phyloP scores from a whole-genome alignment of 1,140 invertebrate species.

The Leucophenga varia region DNA sequence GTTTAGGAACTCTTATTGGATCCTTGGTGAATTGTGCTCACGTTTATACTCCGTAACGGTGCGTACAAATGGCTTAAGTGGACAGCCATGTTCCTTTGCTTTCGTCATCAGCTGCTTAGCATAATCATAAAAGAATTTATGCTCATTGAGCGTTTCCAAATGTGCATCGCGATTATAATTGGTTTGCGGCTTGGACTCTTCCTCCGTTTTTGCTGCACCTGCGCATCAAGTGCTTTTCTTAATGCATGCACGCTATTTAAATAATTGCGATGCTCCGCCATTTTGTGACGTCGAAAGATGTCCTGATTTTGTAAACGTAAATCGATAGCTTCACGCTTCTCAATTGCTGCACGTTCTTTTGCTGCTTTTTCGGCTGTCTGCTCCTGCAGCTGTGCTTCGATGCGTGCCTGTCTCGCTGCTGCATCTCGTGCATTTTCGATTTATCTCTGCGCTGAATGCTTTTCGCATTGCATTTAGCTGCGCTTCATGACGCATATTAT shows the following conservation, averaged over 20 bases:
- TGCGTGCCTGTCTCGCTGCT: conserved; percentile 20
- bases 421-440: conserved; percentile 28
- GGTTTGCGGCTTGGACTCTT: conserved; percentile 22
- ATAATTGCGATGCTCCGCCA: conserved; percentile 27
- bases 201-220: conserved; percentile 20
- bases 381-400: conserved; percentile 27
- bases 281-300: conserved; percentile 30
- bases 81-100: conserved; percentile 23
- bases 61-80: conserved; percentile 32
- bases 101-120: conserved; percentile 32
- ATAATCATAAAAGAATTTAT: conserved; percentile 35
- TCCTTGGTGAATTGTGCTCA: conserved; percentile 29
- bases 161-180: conserved; percentile 39
- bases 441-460: conserved; percentile 38
- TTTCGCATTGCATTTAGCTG: conserved; percentile 36
- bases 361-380: conserved; percentile 22
- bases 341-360: conserved; percentile 8
- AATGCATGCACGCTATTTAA: conserved; percentile 23
- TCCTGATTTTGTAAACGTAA: conserved; percentile 30
- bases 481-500: conserved; percentile 23
- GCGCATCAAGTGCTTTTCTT: conserved; percentile 27
- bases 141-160: conserved; percentile 33
- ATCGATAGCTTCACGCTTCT: conserved; percentile 15
- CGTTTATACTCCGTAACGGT: conserved; percentile 30
- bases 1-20: conserved; percentile 23